phyloP scores from a whole-genome alignment of 2,113 vertebrate species.

The Mugil cephalus region DNA sequence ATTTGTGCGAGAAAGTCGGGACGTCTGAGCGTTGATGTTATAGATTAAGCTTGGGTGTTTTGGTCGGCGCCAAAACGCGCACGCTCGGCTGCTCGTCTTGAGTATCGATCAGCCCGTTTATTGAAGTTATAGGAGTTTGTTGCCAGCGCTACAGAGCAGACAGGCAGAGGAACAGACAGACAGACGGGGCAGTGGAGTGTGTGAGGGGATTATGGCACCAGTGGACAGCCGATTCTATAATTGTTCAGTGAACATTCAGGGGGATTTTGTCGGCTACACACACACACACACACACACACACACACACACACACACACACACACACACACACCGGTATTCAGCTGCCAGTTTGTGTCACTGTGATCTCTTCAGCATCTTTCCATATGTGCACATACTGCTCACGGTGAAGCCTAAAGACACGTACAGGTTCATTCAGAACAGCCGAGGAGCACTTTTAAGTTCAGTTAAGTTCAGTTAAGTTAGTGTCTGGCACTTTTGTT shows the following conservation, averaged over 20 bases:
- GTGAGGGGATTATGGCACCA: conserved; percentile 80
- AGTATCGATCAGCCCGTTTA: conserved; percentile 88
- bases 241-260: conserved; percentile 83
- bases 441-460: not conserved
- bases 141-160: conserved; percentile 71
- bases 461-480: not conserved
- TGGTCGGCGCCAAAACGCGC: conserved; percentile 61
- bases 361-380: conserved; percentile 50
- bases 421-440: not conserved
- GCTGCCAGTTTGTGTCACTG: conserved; percentile 63
- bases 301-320: conserved; percentile 49
- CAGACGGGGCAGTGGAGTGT: conserved; percentile 80
- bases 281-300: conserved; percentile 41
- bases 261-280: conserved; percentile 54
- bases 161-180: conserved; percentile 54
- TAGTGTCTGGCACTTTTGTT: not conserved
- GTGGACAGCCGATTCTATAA: conserved; percentile 77
- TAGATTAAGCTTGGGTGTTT: conserved; percentile 18
- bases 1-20: not conserved
- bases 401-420: not conserved
- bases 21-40: conserved; percentile 1
- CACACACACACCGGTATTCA: conserved; percentile 32
- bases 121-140: conserved; percentile 87
- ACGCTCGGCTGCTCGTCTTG: conserved; percentile 80
- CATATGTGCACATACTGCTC: conserved; percentile 45